Evolutionary conservation across 2,113 vertebrate species (phyloP), one percentile per base, ranked within the genome.

Genomic region (Cygnus atratus): DNA sequence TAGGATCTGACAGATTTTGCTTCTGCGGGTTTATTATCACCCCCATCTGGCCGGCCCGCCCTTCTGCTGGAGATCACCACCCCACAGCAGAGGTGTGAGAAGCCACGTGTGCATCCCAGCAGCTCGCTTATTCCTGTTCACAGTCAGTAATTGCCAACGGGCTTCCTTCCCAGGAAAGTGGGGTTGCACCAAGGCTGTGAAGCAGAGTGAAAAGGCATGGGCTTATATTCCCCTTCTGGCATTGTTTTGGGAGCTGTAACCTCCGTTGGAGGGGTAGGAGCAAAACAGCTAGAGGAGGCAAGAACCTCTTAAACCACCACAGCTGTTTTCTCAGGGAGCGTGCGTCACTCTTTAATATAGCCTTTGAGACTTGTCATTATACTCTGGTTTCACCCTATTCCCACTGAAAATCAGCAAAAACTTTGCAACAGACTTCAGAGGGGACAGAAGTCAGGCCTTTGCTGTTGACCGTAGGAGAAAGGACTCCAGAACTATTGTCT

Each of bases 351-450:
- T 91, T 74, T 59, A 84, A 74, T 75, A 41, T n/a, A 90, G 66
- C 54, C 43, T 82, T 58, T 1, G 5, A 65, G 80, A 88, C 52
- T 54, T 84, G 77, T 88, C 68, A 88, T 95, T 93, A 84, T 57
- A 1, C 44, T 84, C 68, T 43, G 88, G 85, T 71, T 94, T 96
- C 73, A 70, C 35, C 43, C 83, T 33, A n/a, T 35, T 57, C 44
- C 90, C 90, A 24, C 26, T 88, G 83, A 80, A 93, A 94, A 92
- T 50, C 65, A 92, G 57, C 31, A 85, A 55, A 92, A 86, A 29
- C 33, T 78, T 93, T 43, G 55, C 75, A 90, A 41, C 20, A 46
- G n/a, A 68, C 33, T 87, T 67, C 76, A 88, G 66, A 90, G 29
- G 68, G 46, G 88, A 65, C 26, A 78, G 41, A 80, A 79, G 10